Conservation (phyloP, 2,113 vertebrate species). For the Pipa parva region DNA sequence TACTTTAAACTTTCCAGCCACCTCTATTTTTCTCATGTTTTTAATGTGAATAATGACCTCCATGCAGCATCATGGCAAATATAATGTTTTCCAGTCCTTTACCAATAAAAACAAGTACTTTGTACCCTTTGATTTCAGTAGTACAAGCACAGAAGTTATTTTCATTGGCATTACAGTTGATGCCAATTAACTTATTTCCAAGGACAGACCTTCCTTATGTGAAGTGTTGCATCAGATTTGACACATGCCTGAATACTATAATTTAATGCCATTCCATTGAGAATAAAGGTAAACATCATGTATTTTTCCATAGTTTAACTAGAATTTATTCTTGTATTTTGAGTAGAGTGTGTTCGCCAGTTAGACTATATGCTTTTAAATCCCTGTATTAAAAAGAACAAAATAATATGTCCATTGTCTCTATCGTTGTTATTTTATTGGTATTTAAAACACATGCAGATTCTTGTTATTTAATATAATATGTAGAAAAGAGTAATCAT, state of each 20-base stretch:
- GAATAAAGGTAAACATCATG: constrained; percentile 29
- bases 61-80: too few relatives aligned
- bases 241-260: not conserved
- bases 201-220: too few relatives aligned
- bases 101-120: too few relatives aligned
- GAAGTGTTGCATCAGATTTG: not conserved
- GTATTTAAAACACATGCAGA: not conserved
- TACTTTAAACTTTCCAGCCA: too few relatives aligned
- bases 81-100: too few relatives aligned
- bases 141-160: too few relatives aligned
- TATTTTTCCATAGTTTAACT: not conserved
- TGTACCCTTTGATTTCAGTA: too few relatives aligned
- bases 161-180: not conserved
- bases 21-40: too few relatives aligned
- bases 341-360: not conserved
- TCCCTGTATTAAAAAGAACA: too few relatives aligned
- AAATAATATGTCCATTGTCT: too few relatives aligned
- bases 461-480: not conserved
- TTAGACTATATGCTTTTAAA: too few relatives aligned
- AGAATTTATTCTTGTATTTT: not conserved
- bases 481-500: constrained; percentile 38
- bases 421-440: not conserved
- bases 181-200: not conserved
- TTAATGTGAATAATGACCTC: too few relatives aligned
- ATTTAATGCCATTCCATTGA: not conserved